Evolutionary conservation across 2,888 invertebrate species (phyloP).

Genomic region (Perdita meconis): DNA sequence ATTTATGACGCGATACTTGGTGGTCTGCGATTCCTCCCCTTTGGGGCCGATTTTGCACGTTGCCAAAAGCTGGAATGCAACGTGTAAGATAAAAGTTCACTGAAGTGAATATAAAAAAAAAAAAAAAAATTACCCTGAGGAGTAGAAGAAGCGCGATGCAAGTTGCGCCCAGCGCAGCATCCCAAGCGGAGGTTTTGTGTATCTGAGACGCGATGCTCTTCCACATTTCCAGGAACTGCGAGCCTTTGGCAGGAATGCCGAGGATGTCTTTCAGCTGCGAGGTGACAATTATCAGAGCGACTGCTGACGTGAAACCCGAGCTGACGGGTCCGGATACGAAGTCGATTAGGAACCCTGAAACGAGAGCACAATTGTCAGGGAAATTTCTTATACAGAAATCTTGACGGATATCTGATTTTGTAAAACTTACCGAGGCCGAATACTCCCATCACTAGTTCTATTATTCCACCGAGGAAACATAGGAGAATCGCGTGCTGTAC

Average conservation of each 20-base stretch:
- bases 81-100: neutral
- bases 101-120: too few species aligned
- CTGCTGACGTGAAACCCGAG: constrained; percentile 95
- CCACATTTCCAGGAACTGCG: constrained; percentile 92
- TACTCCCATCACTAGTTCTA: constrained; percentile 92
- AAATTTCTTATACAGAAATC: too few species aligned
- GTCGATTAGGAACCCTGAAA: constrained; percentile 92
- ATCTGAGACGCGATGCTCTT: constrained; percentile 89
- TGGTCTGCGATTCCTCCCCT: constrained; percentile 85
- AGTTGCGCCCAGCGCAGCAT: constrained; percentile 90
- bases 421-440: constrained; percentile 89
- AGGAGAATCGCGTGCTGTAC: constrained; percentile 90
- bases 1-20: constrained; percentile 87
- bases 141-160: constrained; percentile 91
- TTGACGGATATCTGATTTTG: too few species aligned
- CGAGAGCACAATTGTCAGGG: constrained; percentile 7
- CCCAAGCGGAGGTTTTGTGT: constrained; percentile 88
- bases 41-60: constrained; percentile 87
- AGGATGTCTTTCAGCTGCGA: constrained; percentile 95
- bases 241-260: constrained; percentile 89
- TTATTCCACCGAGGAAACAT: constrained; percentile 90
- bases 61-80: constrained; percentile 86
- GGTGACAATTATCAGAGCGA: constrained; percentile 94
- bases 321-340: constrained; percentile 96
- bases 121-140: constrained; percentile 87